A percentile compares a stretch with the other conserved stretches of the same genome.
These are phyloP conservation scores for Venustaconcha ellipsiformis DNA, from an alignment of 1,140 invertebrate genomes.

Conservation along the genomic window DNA sequence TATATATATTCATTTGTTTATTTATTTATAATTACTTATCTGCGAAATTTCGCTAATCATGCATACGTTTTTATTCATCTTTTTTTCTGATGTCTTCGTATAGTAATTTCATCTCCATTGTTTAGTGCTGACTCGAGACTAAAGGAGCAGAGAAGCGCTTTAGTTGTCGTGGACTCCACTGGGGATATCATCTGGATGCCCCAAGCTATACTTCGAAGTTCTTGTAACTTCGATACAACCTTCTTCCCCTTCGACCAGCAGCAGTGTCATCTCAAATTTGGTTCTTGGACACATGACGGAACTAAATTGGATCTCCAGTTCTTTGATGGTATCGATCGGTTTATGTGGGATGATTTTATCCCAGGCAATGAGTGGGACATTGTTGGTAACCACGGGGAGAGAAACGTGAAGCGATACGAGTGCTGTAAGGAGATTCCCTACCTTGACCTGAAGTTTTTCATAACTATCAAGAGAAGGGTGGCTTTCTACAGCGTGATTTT, in stretches of 20 bases:
- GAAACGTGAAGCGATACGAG: conserved; percentile 60
- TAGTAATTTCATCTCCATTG: neutral
- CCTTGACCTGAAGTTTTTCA: conserved; percentile 65
- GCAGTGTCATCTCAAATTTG: conserved; percentile 66
- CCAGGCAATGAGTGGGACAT: conserved; percentile 68
- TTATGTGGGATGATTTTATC: conserved; percentile 62
- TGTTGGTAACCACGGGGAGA: conserved; percentile 47
- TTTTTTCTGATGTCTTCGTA: too few relatives aligned
- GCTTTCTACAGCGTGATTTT: conserved; percentile 69
- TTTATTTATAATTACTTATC: too few relatives aligned
- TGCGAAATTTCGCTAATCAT: too few relatives aligned
- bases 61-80: too few relatives aligned
- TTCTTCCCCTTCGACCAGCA: conserved; percentile 69
- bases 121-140: conserved; percentile 66
- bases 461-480: conserved; percentile 62
- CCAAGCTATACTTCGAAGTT: conserved; percentile 98
- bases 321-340: conserved; percentile 50
- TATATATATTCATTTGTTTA: too few relatives aligned
- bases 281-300: conserved; percentile 68
- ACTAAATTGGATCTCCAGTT: conserved; percentile 65
- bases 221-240: conserved; percentile 80
- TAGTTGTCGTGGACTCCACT: conserved; percentile 76
- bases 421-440: conserved; percentile 67
- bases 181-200: conserved; percentile 97
- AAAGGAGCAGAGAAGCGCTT: conserved; percentile 64